Evolutionary conservation across 2,797 vertebrate species (phyloP).

Genomic region (Hydrolagus colliei): DNA sequence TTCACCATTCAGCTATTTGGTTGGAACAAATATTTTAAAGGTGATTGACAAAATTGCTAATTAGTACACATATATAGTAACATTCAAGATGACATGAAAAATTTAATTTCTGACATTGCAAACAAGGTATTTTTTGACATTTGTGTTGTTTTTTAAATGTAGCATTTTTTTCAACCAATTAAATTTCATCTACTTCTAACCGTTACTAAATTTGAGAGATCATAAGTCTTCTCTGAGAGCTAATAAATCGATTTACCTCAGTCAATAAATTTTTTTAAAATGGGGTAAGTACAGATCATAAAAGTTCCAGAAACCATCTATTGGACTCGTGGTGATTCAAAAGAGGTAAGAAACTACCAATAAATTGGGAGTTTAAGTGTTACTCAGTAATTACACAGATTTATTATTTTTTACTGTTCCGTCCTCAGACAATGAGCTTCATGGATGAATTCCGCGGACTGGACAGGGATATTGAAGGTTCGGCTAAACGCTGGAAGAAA

Average conservation of each 20-base stretch:
- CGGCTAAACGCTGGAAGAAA: slow-evolving; percentile 63
- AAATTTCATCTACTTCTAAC: no score
- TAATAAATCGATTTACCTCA: not conserved
- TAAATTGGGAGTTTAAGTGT: slow-evolving; percentile 2
- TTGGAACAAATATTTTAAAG: no score
- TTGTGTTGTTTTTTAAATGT: no score
- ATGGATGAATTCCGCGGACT: slow-evolving; percentile 62
- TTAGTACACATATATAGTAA: no score
- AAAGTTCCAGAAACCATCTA: not conserved
- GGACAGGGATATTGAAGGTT: slow-evolving; percentile 65
- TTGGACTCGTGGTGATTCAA: not conserved
- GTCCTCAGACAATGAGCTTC: slow-evolving; percentile 57
- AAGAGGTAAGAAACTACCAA: not conserved
- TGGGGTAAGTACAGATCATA: not conserved
- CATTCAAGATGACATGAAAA: no score
- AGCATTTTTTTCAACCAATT: no score
- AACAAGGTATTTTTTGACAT: no score
- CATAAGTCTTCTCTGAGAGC: not conserved
- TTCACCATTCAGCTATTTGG: no score
- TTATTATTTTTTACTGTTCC: not conserved
- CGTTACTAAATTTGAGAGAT: not conserved
- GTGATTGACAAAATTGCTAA: no score
- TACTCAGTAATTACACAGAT: no score
- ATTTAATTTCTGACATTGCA: no score
- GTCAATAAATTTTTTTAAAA: not conserved